These are phyloP conservation scores for Thalassaphorura encarpata DNA, from an alignment of 1,140 invertebrate genomes.

Conservation along the genomic window DNA sequence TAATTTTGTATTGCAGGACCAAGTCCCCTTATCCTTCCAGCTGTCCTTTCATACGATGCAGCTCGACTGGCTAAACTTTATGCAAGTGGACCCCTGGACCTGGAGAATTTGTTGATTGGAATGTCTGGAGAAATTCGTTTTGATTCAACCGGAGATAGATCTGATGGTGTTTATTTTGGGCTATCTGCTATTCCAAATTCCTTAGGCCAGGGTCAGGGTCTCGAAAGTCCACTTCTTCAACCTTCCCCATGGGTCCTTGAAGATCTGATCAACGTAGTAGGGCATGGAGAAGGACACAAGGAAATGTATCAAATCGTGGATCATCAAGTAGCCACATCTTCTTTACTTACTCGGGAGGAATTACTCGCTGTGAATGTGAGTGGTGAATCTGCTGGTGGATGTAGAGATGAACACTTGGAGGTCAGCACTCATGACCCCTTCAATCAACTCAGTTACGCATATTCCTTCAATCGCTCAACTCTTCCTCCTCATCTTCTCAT, in stretches of 20 bases:
- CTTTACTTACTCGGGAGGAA: constrained; percentile 15
- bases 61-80: constrained; percentile 8
- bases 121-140: constrained; percentile 26
- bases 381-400: constrained; percentile 5
- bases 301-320: constrained; percentile 11
- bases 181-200: constrained; percentile 8
- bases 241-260: constrained; percentile 28
- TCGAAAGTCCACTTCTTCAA: constrained; percentile 29
- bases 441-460: constrained; percentile 20
- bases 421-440: constrained; percentile 26
- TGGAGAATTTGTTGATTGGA: constrained; percentile 12
- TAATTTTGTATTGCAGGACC: constrained; percentile 14
- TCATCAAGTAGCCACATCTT: constrained; percentile 28
- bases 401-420: constrained; percentile 16
- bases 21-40: constrained; percentile 15
- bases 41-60: constrained; percentile 25
- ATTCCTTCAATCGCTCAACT: constrained; percentile 15
- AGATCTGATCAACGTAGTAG: constrained; percentile 18
- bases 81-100: not conserved
- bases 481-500: constrained; percentile 22
- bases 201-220: not conserved
- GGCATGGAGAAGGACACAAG: constrained; percentile 7
- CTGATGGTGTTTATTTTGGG: constrained; percentile 22
- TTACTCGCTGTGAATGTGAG: constrained; percentile 9
- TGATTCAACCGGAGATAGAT: constrained; percentile 12